A percentile compares a stretch with the other conserved stretches of the same genome.
These are phyloP conservation scores for Macropus fuliginosus DNA, from an alignment of 2,797 vertebrate species.

Conservation along the genomic window DNA sequence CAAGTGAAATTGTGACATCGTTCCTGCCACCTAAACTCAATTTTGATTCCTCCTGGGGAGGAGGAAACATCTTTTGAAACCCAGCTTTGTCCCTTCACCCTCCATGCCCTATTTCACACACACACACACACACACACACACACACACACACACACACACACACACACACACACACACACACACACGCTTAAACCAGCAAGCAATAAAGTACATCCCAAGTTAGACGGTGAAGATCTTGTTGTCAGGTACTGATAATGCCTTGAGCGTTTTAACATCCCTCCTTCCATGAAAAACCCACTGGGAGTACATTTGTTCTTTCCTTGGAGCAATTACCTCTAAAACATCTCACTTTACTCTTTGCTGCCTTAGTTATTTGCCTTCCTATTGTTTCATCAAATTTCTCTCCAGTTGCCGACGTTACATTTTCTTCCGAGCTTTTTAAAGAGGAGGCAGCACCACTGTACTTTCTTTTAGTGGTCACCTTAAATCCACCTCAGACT, in stretches of 20 bases:
- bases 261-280: not conserved
- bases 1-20: not conserved
- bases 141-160: not conserved
- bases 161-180: not conserved
- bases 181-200: not conserved
- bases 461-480: not conserved
- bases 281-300: constrained; percentile 19
- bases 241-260: constrained; percentile 4
- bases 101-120: not conserved
- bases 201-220: not conserved
- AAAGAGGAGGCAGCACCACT: not conserved
- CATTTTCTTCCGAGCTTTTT: not conserved
- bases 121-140: not conserved
- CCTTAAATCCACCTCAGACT: too few species aligned
- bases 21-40: not conserved
- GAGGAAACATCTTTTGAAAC: not conserved
- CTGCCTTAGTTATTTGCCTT: constrained; percentile 43
- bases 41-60: too few species aligned
- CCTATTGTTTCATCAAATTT: constrained; percentile 23
- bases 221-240: not conserved
- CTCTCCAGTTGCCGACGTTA: constrained; percentile 31
- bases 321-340: constrained; percentile 22
- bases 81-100: not conserved
- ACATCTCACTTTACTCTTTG: constrained; percentile 25
- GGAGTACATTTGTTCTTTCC: constrained; percentile 8